Conservation (phyloP, 2,888 invertebrate species). For the Macroteleia sp. region DNA sequence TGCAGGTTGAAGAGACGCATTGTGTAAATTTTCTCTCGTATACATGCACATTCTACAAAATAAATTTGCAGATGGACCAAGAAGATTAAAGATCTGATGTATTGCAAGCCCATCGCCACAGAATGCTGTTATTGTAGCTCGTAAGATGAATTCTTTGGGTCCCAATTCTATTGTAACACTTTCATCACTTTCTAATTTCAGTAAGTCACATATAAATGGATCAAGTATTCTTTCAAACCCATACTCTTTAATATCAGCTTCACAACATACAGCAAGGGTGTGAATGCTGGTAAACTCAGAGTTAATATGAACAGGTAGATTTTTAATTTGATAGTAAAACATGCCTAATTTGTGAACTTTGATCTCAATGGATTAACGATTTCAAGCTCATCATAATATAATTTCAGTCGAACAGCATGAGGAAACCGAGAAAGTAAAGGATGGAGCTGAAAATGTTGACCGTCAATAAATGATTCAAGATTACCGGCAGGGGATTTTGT, state of each 20-base stretch:
- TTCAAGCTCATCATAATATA: slow-evolving; percentile 55
- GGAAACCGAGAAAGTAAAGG: slow-evolving; percentile 21
- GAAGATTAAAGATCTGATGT: slow-evolving; percentile 21
- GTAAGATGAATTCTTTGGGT: neutral
- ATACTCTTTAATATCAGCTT: slow-evolving; percentile 59
- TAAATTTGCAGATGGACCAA: slow-evolving; percentile 51
- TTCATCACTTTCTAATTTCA: slow-evolving; percentile 19
- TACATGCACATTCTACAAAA: slow-evolving; percentile 60
- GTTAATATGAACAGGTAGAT: slow-evolving; percentile 59
- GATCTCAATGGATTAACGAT: slow-evolving; percentile 16
- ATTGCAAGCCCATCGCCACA: slow-evolving; percentile 50
- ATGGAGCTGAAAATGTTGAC: slow-evolving; percentile 51
- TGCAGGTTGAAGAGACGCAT: neutral
- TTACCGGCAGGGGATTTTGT: slow-evolving; percentile 34
- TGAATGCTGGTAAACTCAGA: slow-evolving; percentile 56
- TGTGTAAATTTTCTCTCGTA: slow-evolving; percentile 43
- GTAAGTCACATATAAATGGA: slow-evolving; percentile 57
- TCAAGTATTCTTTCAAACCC: slow-evolving; percentile 53
- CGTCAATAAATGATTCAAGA: slow-evolving; percentile 53
- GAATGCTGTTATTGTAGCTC: slow-evolving; percentile 41
- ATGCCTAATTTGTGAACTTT: slow-evolving; percentile 64
- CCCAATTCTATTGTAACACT: slow-evolving; percentile 17
- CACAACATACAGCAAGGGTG: slow-evolving; percentile 36
- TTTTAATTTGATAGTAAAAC: slow-evolving; percentile 57
- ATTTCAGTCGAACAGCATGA: slow-evolving; percentile 34